Conservation (phyloP, 2,888 invertebrate species). For the Palloptera scutellata region DNA sequence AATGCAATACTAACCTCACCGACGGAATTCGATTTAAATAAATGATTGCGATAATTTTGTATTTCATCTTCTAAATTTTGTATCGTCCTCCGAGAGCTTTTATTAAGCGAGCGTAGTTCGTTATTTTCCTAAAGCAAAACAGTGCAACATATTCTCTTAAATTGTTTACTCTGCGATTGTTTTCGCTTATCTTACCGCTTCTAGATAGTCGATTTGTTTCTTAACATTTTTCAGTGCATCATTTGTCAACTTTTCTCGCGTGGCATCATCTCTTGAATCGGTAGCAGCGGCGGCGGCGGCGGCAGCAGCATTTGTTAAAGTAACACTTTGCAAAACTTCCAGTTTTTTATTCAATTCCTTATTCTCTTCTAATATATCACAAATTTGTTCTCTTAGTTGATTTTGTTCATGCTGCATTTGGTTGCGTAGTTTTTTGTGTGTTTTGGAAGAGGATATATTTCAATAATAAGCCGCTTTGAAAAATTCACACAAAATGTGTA, state of each 20-base stretch:
- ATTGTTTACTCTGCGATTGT: neutral
- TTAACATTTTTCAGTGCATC: constrained; percentile 60
- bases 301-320: constrained; percentile 27
- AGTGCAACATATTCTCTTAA: neutral
- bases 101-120: constrained; percentile 72
- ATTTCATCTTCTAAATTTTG: constrained; percentile 74
- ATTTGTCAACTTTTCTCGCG: constrained; percentile 49
- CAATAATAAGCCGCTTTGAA: neutral
- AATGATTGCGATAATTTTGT: constrained; percentile 64
- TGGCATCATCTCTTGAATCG: constrained; percentile 41
- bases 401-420: constrained; percentile 56
- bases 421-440: neutral
- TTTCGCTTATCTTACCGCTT: constrained; percentile 48
- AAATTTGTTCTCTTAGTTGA: constrained; percentile 53
- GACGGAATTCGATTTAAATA: constrained; percentile 43
- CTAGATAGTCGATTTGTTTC: constrained; percentile 59
- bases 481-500: constrained; percentile 1
- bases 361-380: constrained; percentile 61
- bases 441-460: constrained; percentile 1
- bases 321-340: constrained; percentile 41
- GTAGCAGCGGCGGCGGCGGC: constrained; percentile 33
- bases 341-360: constrained; percentile 48
- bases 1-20: constrained; percentile 41
- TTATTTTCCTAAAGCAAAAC: constrained; percentile 69
- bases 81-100: constrained; percentile 73